These are phyloP conservation scores for Homarus americanus DNA, from an alignment of 1,140 invertebrate genomes.

Conservation along the genomic window DNA sequence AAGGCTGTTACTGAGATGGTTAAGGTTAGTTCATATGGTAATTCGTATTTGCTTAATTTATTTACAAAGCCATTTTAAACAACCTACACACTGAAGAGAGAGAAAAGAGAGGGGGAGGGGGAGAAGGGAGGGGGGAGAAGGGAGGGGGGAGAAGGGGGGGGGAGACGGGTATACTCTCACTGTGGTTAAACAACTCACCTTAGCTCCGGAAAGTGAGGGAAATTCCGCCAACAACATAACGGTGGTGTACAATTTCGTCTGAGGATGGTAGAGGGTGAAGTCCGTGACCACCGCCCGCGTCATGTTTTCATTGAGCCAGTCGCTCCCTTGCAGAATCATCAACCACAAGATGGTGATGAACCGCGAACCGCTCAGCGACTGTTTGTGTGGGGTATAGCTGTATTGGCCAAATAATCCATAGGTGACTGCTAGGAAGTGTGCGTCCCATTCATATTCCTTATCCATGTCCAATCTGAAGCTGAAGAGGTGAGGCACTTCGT, in stretches of 20 bases:
- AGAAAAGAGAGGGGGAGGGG: no score
- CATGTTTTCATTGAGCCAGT: constrained; percentile 41
- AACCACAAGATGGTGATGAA: constrained; percentile 28
- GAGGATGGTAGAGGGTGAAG: constrained; percentile 67
- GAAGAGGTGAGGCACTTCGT: constrained; percentile 58
- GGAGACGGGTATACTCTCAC: no score
- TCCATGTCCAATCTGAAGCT: constrained; percentile 46
- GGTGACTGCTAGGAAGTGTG: constrained; percentile 68
- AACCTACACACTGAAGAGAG: no score
- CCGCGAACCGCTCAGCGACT: constrained; percentile 25
- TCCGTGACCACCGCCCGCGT: constrained; percentile 69
- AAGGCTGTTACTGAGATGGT: no score
- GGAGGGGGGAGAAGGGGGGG: no score
- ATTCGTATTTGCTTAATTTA: no score
- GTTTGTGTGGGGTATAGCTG: constrained; percentile 64
- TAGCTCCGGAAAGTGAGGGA: constrained; percentile 66
- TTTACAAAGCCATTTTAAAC: no score
- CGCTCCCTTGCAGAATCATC: constrained; percentile 19
- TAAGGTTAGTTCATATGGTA: no score
- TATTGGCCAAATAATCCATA: constrained; percentile 64
- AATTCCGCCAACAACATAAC: constrained; percentile 64
- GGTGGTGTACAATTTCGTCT: constrained; percentile 61
- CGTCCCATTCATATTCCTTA: constrained; percentile 73
- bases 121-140: no score
- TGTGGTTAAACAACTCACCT: constrained; percentile 38